Percentiles rank a stretch among this genome's conserved stretches.
Evolutionary conservation across 1,140 invertebrate species (phyloP).

Genomic region (Ridgeia piscesae): DNA sequence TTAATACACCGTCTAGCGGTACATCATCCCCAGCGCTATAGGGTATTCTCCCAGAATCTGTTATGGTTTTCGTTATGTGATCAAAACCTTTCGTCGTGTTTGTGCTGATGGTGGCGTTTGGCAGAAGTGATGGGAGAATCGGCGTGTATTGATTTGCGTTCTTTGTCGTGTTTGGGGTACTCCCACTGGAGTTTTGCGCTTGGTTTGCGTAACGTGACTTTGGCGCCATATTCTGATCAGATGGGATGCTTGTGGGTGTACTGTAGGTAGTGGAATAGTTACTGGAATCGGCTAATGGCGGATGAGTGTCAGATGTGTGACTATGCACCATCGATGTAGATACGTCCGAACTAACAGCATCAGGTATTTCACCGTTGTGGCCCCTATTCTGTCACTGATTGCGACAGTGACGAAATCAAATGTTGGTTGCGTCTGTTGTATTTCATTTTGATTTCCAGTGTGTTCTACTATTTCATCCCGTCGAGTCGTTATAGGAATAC

Average conservation of each 20-base stretch:
- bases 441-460: neutral
- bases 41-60: neutral
- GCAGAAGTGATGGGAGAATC: neutral
- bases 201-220: neutral
- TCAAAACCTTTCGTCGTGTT: neutral
- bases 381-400: neutral
- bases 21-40: neutral
- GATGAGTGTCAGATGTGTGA: neutral
- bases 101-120: neutral
- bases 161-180: neutral
- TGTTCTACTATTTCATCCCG: neutral
- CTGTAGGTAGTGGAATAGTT: neutral
- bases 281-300: neutral
- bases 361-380: neutral
- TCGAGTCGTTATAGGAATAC: neutral
- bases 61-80: neutral
- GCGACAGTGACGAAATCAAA: neutral
- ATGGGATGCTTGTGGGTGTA: neutral
- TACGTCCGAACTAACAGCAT: neutral
- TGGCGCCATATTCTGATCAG: neutral
- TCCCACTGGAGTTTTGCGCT: neutral
- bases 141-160: neutral
- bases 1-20: neutral
- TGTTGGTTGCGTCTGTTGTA: neutral
- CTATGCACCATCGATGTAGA: neutral